Conservation (phyloP, 2,113 vertebrate species). For the Gadus chalcogrammus region DNA sequence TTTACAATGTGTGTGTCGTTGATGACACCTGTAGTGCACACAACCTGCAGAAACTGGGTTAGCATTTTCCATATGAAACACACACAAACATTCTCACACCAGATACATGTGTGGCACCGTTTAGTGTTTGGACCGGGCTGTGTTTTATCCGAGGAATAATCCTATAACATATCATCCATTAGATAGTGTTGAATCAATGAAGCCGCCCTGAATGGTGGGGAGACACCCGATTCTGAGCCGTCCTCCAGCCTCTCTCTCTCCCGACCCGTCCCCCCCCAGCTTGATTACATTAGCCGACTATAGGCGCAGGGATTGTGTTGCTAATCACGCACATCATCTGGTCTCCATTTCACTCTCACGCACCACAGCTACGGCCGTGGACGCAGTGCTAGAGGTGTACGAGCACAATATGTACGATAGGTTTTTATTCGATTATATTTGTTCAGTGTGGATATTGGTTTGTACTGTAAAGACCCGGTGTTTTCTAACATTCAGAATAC, state of each 20-base stretch:
- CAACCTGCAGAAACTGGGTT: constrained; percentile 30
- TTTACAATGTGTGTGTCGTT: too few relatives aligned
- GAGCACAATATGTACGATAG: too few relatives aligned
- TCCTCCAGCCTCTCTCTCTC: constrained; percentile 29
- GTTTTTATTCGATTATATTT: too few relatives aligned
- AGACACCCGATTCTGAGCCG: constrained; percentile 53
- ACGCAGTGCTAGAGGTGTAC: too few relatives aligned
- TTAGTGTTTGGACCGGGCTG: too few relatives aligned
- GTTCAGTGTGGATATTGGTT: too few relatives aligned
- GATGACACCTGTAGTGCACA: too few relatives aligned
- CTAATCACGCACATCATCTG: constrained; percentile 43
- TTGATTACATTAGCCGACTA: constrained; percentile 48
- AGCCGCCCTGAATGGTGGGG: constrained; percentile 12
- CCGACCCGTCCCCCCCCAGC: constrained; percentile 10
- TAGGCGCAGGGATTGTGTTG: constrained; percentile 46
- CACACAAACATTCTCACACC: constrained; percentile 42
- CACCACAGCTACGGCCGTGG: constrained; percentile 2
- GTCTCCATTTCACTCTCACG: constrained; percentile 35
- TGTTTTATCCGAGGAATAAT: too few relatives aligned
- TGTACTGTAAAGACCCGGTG: too few relatives aligned
- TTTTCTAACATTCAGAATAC: too few relatives aligned
- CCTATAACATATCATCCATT: too few relatives aligned
- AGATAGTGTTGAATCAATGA: constrained; percentile 20
- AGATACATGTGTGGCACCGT: too few relatives aligned
- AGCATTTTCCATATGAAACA: neutral